phyloP scores from a whole-genome alignment of 35 echinoderm and acorn worm genomes.

The Heliocidaris erythrogramma region DNA sequence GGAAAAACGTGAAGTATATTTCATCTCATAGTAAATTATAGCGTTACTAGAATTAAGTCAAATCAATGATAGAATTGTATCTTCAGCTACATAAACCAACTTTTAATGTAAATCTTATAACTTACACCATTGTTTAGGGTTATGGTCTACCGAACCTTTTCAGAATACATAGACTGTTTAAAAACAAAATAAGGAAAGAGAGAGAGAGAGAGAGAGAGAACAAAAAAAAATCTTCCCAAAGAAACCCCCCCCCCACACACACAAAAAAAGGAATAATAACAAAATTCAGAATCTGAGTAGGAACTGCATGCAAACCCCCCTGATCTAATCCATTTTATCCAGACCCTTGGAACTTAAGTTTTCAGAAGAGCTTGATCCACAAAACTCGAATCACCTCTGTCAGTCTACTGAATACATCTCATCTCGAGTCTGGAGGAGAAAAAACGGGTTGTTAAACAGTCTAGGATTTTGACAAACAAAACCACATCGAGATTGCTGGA shows the following conservation, averaged over 20 bases:
- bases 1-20: too few species aligned
- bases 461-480: conserved; percentile 1
- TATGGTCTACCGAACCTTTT: too few species aligned
- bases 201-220: background rate
- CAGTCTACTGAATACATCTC: background rate
- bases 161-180: too few species aligned
- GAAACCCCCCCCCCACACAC: too few species aligned
- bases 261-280: background rate
- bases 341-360: background rate
- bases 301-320: background rate
- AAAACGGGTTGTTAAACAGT: conserved; percentile 8
- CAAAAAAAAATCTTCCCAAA: background rate
- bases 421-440: background rate
- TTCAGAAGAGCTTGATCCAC: background rate
- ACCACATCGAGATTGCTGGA: background rate
- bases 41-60: too few species aligned
- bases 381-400: background rate
- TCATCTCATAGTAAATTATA: too few species aligned
- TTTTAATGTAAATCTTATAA: too few species aligned
- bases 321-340: background rate
- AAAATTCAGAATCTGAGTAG: background rate
- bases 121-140: too few species aligned
- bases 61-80: too few species aligned
- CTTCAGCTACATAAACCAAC: too few species aligned
- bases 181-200: background rate